Conservation (phyloP, 1,140 invertebrate genomes). For the Camponotus floridanus region DNA sequence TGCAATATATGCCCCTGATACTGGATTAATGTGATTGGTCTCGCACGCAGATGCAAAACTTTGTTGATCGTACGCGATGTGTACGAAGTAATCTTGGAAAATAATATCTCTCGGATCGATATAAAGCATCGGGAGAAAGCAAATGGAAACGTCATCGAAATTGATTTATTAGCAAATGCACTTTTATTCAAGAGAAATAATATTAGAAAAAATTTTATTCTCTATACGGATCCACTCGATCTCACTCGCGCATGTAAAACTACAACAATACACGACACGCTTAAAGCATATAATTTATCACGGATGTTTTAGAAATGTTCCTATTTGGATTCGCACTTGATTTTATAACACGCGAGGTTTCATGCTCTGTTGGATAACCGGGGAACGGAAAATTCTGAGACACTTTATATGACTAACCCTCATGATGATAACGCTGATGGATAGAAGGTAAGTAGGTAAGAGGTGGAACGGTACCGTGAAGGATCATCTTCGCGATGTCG, state of each 20-base stretch:
- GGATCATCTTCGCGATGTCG: constrained; percentile 22
- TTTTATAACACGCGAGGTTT: not conserved
- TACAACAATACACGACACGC: not conserved
- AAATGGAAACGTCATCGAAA: not conserved
- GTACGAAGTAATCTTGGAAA: constrained; percentile 27
- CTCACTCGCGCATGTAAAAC: not conserved
- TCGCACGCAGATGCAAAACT: constrained; percentile 51
- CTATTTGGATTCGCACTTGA: not conserved
- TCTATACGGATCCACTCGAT: not conserved
- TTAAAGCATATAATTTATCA: not conserved
- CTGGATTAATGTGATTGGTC: constrained; percentile 70
- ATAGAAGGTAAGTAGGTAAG: constrained; percentile 7
- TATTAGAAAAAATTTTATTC: not conserved
- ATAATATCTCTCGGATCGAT: constrained; percentile 18
- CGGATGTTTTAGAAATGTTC: not conserved
- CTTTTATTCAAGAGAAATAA: not conserved
- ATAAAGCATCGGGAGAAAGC: not conserved
- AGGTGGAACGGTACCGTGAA: not conserved
- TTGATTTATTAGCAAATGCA: not conserved
- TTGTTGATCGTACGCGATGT: constrained; percentile 18
- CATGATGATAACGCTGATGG: not conserved
- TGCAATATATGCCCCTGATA: constrained; percentile 73
- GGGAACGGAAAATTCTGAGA: not conserved
- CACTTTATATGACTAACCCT: not conserved
- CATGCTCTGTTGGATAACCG: not conserved